Evolutionary conservation across 2,888 invertebrate species (phyloP), one percentile per base, ranked within the genome.

Genomic region (Hololepta plana): DNA sequence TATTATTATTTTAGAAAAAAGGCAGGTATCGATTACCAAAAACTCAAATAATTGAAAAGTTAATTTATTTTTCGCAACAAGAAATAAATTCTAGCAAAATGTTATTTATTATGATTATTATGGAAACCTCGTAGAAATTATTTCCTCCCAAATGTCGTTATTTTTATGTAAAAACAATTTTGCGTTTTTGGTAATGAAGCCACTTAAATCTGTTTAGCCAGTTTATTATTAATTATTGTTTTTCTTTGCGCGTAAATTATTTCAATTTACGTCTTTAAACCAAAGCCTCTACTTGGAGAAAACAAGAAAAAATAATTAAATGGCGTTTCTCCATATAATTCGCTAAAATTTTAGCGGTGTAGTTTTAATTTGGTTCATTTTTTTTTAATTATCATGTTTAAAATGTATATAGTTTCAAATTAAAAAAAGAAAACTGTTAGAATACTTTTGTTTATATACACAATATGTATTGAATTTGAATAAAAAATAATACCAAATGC

Each of bases 361-460:
- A 44, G 38, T 40, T 46, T 46, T 46, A 48, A 48, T 45, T 46
- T 42, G 45, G 45, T 43, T 40, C 41, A 41, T 37, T 41, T 44
- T 39, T 43, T 47, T 46, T 45, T 46, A 40, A 35, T 37, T 42
- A 37, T 42, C 40, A 40, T 44, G 43, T 46, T 40, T 41, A 42
- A 47, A 46, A 40, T 49, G 47, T 47, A 48, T 39, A 49, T 49
- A 46, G 41, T 45, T 46, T 42, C n/a, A n/a, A n/a, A n/a, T n/a
- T n/a, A n/a, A n/a, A 38, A 41, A 41, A 35, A 37, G 46, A 41
- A 44, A 48, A 47, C 49, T 47, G 50, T 49, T 51, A 49, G 50
- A 51, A 49, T 51, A 49, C 44, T 45, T 45, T 46, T 49, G 50
- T 51, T 51, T 51, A 50, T 47, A 46, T 38, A 38, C 48, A 46